These are phyloP conservation scores for Arion vulgaris DNA, from an alignment of 1,140 invertebrate species.

Conservation along the genomic window DNA sequence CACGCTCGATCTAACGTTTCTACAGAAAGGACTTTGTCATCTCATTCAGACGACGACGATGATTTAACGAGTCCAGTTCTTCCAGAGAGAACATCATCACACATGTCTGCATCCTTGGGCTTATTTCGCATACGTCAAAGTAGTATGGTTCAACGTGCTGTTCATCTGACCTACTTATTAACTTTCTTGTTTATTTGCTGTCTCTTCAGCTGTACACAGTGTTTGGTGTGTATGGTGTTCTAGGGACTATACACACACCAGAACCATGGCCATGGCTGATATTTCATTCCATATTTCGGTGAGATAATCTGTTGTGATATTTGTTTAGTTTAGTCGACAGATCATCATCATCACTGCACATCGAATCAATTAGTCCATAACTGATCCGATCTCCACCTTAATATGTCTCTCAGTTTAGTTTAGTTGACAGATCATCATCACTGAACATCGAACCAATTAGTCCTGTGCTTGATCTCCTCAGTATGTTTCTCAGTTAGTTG, in stretches of 20 bases:
- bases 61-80: neutral
- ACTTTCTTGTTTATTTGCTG: constrained; percentile 44
- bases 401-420: too few species aligned
- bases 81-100: constrained; percentile 7
- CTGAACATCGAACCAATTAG: too few species aligned
- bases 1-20: constrained; percentile 9
- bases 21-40: constrained; percentile 20
- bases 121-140: constrained; percentile 45
- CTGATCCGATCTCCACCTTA: too few species aligned
- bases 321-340: too few species aligned
- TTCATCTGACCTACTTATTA: constrained; percentile 41
- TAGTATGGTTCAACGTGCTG: constrained; percentile 41
- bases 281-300: constrained; percentile 45
- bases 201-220: constrained; percentile 45
- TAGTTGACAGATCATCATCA: too few species aligned
- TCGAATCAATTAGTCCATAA: too few species aligned
- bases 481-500: too few species aligned
- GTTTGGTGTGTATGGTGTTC: constrained; percentile 44
- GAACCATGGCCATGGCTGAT: constrained; percentile 47
- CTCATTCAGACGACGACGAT: constrained; percentile 1
- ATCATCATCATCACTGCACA: too few species aligned
- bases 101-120: constrained; percentile 29
- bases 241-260: constrained; percentile 26
- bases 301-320: neutral
- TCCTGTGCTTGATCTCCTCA: too few species aligned